Evolutionary conservation across 2,888 invertebrate species (phyloP), one percentile per base, ranked within the genome.

Genomic region (Tyria jacobaeae): DNA sequence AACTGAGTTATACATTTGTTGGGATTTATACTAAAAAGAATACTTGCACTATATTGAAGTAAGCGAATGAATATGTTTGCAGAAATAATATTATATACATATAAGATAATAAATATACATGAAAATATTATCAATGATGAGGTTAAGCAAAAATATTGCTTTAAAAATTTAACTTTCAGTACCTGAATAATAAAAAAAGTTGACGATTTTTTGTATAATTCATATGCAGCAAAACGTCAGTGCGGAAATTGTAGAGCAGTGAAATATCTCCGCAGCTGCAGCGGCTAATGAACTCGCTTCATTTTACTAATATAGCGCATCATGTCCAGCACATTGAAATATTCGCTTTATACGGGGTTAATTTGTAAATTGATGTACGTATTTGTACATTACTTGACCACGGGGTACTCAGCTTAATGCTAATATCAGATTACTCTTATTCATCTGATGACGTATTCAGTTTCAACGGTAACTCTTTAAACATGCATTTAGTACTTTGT

Each of bases 231-330:
- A 81, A 86, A 89, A 84, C 82, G 86, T 86, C 86, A 84, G 73
- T 61, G 74, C 80, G 85, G 83, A 89, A 89, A 89, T 85, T 86
- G 86, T 87, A 83, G 75, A 76, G 83, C 75, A 76, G 85, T 89
- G 85, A 91, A 90, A 89, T 89, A 90, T 90, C 73, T 76, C 85
- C 79, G 75, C 88, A 89, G 89, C 89, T 90, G 89, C 84, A 81
- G 57, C 76, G 74, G 82, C 89, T 90, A 91, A 90, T 90, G 90
- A 90, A 90, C 86, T 80, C 87, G 84, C 83, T 91, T 90, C 88
- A 89, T 85, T 87, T 84, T 83, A 83, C 85, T 89, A 86, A 90
- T 89, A 88, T 85, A 86, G 81, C 83, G 83, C 82, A 87, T 88
- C 87, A 86, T 83, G 81, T 77, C 78, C 44, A 51, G 56, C n/a